Base-by-base conservation (phyloP, 2,797 vertebrate species). In the Poeciliopsis presidionis region DNA sequence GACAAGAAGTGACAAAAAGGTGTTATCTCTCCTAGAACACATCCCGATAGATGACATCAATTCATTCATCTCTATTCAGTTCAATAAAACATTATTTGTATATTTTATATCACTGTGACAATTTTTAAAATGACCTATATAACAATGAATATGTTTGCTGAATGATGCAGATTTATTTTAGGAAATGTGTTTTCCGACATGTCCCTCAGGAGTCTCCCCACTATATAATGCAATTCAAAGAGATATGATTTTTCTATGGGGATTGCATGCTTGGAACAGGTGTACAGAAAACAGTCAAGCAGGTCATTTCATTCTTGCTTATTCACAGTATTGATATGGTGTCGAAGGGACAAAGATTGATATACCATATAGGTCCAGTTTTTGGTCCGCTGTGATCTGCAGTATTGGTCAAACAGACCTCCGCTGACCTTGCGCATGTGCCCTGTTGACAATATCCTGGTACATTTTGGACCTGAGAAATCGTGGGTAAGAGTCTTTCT, bases 381-480 rank as follows among this genome's bases (percentile, higher is more conserved):
- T 74, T 25, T 33, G 73, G 73, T 85, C 75, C 76, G 45, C 46
- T 18, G 51, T n/a, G 47, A 6, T 69, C 39, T 33, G 18, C 49
- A 6, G 18, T 41, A 7, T n/a, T 3, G 0, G 72, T 95, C 92
- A 99, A 86, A 98, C 97, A 72, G 98, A 98, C 91, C 96, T 96
- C 83, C 97, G 95, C 91, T 99, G 97, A 82, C 89, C 89, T 72
- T 93, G 93, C 4, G 91, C 91, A 18, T 95, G 94, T 70, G 96
- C 96, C 91, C 97, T 96, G 90, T 96, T 97, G 33, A 99, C 94
- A 77, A 99, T 95, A 81, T 98, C 97, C 95, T 97, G 97, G 95
- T 99, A 99, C 94, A 99, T 96, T 93, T 98, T 98, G 85, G 98
- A 99, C 91, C 97, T 96, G 93, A 99, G 96, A 94, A 99, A 99